phyloP scores from a whole-genome alignment of 2,888 invertebrate genomes.

The Pristionchus maxplancki region DNA sequence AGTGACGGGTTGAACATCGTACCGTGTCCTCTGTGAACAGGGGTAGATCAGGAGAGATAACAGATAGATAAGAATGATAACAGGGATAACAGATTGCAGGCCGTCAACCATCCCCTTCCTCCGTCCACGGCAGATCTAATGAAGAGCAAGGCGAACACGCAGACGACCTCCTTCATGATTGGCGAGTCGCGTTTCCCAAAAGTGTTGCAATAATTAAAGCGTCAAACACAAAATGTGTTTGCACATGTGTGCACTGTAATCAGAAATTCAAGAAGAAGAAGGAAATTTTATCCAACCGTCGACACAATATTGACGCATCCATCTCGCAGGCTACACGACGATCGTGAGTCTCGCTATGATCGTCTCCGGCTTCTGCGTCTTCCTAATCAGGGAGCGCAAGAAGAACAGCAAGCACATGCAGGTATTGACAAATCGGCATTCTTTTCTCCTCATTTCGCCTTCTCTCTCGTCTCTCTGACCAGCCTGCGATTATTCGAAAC shows the following conservation, averaged over 20 bases:
- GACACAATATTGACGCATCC: not conserved
- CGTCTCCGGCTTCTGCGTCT: constrained; percentile 64
- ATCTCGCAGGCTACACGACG: not conserved
- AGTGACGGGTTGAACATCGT: too few relatives aligned
- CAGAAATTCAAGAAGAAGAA: too few relatives aligned
- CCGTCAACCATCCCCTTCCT: constrained; percentile 67
- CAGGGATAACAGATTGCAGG: constrained; percentile 52
- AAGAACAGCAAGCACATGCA: constrained; percentile 75
- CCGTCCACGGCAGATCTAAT: constrained; percentile 34
- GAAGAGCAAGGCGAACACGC: not conserved
- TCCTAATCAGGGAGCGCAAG: constrained; percentile 72
- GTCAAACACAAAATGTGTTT: too few relatives aligned
- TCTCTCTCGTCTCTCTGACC: too few relatives aligned
- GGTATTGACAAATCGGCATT: constrained; percentile 35
- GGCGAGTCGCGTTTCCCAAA: too few relatives aligned
- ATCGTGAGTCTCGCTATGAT: constrained; percentile 54
- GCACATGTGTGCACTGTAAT: too few relatives aligned
- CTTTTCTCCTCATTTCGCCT: too few relatives aligned
- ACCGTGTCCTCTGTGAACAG: too few relatives aligned
- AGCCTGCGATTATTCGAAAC: too few relatives aligned
- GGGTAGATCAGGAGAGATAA: too few relatives aligned
- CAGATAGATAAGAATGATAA: not conserved
- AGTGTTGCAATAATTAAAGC: too few relatives aligned
- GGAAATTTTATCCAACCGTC: too few relatives aligned
- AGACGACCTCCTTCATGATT: not conserved